Conservation (phyloP, 2,888 invertebrate species). For the Acronicta alni region DNA sequence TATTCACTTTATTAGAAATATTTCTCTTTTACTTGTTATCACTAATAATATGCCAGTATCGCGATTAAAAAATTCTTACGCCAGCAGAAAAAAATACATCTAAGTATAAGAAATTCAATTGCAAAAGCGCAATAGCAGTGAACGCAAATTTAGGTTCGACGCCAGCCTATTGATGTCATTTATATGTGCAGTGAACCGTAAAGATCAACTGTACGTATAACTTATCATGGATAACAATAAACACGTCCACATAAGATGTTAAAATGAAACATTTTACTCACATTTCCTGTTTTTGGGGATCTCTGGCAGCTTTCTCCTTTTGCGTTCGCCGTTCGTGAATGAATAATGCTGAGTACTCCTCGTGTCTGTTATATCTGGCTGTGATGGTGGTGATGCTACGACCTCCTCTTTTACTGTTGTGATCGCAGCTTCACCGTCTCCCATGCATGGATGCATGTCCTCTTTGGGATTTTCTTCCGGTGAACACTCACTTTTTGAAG, state of each 20-base stretch:
- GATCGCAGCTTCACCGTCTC: slow-evolving; percentile 83
- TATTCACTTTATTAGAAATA: too few species aligned
- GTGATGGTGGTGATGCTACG: slow-evolving; percentile 71
- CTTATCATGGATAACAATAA: neutral
- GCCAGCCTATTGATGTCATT: slow-evolving; percentile 37
- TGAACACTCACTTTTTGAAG: slow-evolving; percentile 93
- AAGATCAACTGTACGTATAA: neutral
- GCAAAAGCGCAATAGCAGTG: slow-evolving; percentile 64
- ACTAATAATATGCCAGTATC: neutral
- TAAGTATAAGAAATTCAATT: slow-evolving; percentile 25
- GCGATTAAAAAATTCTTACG: slow-evolving; percentile 17
- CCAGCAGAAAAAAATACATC: slow-evolving; percentile 36
- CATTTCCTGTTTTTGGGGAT: slow-evolving; percentile 97
- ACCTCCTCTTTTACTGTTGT: slow-evolving; percentile 60
- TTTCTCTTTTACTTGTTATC: too few species aligned
- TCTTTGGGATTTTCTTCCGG: slow-evolving; percentile 89
- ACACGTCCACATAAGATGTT: neutral
- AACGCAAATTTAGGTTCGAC: slow-evolving; percentile 29
- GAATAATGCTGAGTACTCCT: slow-evolving; percentile 79
- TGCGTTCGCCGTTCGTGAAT: slow-evolving; percentile 89
- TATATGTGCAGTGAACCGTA: neutral
- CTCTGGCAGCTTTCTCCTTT: slow-evolving; percentile 95
- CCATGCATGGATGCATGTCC: slow-evolving; percentile 80
- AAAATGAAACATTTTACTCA: slow-evolving; percentile 79
- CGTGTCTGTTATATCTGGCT: slow-evolving; percentile 69